Base-by-base conservation (phyloP, 2,113 vertebrate genomes). In the Solea senegalensis region DNA sequence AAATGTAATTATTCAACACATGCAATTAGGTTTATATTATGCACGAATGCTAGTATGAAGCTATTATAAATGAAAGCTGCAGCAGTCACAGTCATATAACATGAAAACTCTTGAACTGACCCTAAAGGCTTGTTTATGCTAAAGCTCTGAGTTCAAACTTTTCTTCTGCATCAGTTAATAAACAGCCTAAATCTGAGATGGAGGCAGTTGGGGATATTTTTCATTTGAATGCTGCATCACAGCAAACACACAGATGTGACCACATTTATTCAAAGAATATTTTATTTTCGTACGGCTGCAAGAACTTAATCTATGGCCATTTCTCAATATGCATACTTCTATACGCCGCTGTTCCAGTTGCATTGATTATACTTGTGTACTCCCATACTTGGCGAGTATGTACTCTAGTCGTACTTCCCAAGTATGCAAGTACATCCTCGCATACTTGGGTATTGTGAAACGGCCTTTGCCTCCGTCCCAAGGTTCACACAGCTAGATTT, bases 121-220 rank as follows among this genome's bases (percentile, higher is more conserved):
- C 71, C 62, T 8, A 39, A 44, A 64, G 69, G 73, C 54, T 16
- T 68, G 45, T 56, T 65, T n/a, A 65, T 50, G n/a, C 41, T 48
- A 34, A 3, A 14, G 54, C 65, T 61, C 27, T 65, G 41, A 43
- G 26, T 34, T 72, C 11, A 66, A 34, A 72, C 8, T 2, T 5
- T 14, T 52, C 53, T 61, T 65, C 64, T 49, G 65, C 60, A 44
- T 73, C 51, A 64, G 41, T 9, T 49, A 28, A 75, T 71, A 75
- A 75, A 62, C 53, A 43, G 40, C 67, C 69, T 51, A 39, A 34
- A 65, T 66, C 41, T 59, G 15, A 57, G 46, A 60, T 56, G 44
- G 72, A 50, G 61, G 64, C 50, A 72, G 39, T 60, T 71, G 44
- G 44, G 12, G 34, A 34, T 34, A 34, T 34, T 34, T 68, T 62